phyloP scores from a whole-genome alignment of 37 sponge, comb jelly and placozoan genomes.

The Oopsacas minuta region DNA sequence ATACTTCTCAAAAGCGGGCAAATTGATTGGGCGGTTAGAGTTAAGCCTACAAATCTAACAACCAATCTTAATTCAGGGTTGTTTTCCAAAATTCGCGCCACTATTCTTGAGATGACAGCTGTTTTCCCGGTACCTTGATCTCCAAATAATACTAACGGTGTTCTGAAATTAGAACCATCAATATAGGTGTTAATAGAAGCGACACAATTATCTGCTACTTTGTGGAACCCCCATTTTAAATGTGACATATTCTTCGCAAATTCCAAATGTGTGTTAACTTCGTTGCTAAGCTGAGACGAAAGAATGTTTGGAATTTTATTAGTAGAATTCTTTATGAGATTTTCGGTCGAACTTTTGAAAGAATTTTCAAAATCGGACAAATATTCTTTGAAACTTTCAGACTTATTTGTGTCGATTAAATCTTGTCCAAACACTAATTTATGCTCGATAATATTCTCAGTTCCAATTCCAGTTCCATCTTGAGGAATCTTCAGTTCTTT shows the following conservation, averaged over 20 bases:
- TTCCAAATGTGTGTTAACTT: background rate
- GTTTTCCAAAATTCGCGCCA: background rate
- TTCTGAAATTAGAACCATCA: background rate
- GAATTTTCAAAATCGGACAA: background rate
- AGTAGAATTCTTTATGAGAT: background rate
- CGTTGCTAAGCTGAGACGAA: constrained; percentile 1
- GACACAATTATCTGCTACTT: background rate
- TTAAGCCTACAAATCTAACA: constrained; percentile 56
- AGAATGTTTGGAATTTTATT: background rate
- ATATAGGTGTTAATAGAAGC: background rate
- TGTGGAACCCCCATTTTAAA: background rate
- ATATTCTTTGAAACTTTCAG: constrained; percentile 10
- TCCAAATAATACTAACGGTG: constrained; percentile 49
- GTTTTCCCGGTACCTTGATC: constrained; percentile 61
- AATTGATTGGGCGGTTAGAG: constrained; percentile 34
- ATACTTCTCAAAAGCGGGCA: constrained; percentile 33
- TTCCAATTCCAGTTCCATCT: background rate
- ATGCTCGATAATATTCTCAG: constrained; percentile 10
- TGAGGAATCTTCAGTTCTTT: constrained; percentile 34
- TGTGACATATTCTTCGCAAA: background rate
- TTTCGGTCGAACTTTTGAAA: background rate
- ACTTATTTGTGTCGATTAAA: background rate
- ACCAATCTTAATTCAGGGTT: background rate
- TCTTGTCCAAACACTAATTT: background rate
- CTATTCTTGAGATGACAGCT: constrained; percentile 44